Evolutionary conservation across 2,797 vertebrate species (phyloP).

Genomic region (Onychomys arenicola): DNA sequence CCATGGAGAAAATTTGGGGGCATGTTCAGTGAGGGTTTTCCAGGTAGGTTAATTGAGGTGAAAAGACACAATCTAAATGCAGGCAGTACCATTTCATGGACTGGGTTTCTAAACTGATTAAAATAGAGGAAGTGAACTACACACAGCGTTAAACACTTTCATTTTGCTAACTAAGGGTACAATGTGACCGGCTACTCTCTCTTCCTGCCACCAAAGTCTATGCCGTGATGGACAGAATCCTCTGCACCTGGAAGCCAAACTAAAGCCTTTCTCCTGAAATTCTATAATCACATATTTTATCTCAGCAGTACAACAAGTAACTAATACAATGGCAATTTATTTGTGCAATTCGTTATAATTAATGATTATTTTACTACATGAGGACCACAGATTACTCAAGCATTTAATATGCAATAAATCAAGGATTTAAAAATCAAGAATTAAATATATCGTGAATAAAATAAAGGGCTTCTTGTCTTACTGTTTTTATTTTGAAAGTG

Average conservation of each 20-base stretch:
- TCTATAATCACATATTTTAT: neutral
- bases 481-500: constrained; percentile 15
- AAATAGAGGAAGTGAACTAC: neutral
- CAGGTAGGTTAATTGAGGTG: too few relatives aligned
- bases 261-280: neutral
- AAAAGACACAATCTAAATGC: neutral
- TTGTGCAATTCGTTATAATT: neutral
- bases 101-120: neutral
- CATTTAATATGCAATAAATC: neutral
- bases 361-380: neutral
- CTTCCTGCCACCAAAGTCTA: neutral
- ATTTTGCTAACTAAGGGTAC: neutral
- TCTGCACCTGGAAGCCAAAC: neutral
- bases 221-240: neutral
- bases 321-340: neutral
- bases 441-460: neutral
- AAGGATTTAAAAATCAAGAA: neutral
- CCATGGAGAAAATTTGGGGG: neutral
- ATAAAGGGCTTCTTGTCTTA: neutral
- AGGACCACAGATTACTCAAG: neutral
- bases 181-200: neutral
- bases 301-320: neutral
- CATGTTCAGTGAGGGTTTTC: neutral
- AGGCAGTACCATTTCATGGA: too few relatives aligned
- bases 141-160: neutral